Conservation (phyloP, 1,140 invertebrate genomes). For the Pseudomyrmex concolor region DNA sequence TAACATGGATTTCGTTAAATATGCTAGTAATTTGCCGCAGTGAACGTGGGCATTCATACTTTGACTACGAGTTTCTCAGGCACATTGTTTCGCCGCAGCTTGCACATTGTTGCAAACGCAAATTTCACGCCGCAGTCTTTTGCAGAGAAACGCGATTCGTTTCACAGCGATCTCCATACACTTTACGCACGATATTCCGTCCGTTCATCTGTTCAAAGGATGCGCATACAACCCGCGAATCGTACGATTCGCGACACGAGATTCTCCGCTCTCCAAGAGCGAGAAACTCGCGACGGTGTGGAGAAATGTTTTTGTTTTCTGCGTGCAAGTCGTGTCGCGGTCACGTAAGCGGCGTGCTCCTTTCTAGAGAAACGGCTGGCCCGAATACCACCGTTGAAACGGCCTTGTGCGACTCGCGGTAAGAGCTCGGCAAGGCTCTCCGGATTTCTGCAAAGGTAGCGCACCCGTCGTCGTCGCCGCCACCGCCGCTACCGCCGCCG, state of each 20-base stretch:
- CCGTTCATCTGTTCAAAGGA: not conserved
- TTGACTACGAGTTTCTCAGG: constrained; percentile 44
- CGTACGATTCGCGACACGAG: not conserved
- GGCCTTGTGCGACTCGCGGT: constrained; percentile 76
- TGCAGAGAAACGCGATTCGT: not conserved
- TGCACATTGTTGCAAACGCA: constrained; percentile 33
- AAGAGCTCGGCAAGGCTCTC: constrained; percentile 65
- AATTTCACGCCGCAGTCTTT: constrained; percentile 12
- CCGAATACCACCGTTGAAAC: constrained; percentile 75
- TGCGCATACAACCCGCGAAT: not conserved
- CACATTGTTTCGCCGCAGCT: constrained; percentile 31
- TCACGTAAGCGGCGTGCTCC: constrained; percentile 71
- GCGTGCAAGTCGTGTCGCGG: constrained; percentile 44
- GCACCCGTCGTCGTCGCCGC: not conserved
- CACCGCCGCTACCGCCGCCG: not conserved
- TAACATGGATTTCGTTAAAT: constrained; percentile 55
- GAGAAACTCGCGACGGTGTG: constrained; percentile 46
- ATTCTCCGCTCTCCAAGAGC: constrained; percentile 26
- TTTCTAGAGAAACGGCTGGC: constrained; percentile 77
- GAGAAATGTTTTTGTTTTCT: constrained; percentile 66
- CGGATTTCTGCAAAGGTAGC: constrained; percentile 71
- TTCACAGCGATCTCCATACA: not conserved
- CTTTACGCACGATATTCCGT: no score
- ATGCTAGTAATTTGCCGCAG: constrained; percentile 45
- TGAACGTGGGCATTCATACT: constrained; percentile 28